These are phyloP conservation scores for Epinephelus coioides DNA, from an alignment of 2,797 vertebrate species.

Conservation along the genomic window DNA sequence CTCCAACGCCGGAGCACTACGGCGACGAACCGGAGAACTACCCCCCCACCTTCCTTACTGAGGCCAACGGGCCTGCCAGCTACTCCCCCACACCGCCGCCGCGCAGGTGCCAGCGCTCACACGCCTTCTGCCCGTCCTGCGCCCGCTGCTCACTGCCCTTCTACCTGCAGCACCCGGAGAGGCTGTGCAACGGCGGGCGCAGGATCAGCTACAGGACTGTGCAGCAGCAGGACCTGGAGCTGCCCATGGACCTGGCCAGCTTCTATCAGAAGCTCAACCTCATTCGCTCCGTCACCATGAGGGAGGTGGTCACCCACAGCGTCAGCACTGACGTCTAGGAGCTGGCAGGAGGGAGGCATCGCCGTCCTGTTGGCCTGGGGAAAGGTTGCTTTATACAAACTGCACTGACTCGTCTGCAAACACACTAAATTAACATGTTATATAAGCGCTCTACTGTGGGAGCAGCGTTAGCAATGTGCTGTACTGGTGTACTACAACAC, in stretches of 20 bases:
- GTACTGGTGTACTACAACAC: neutral
- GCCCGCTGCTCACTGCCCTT: constrained; percentile 90
- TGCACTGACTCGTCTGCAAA: constrained; percentile 6
- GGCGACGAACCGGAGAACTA: constrained; percentile 66
- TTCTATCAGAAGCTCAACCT: constrained; percentile 92
- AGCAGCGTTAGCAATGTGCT: neutral
- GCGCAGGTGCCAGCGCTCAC: constrained; percentile 82
- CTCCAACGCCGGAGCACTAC: constrained; percentile 72
- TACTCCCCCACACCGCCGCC: constrained; percentile 84
- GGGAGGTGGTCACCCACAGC: constrained; percentile 91
- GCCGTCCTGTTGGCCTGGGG: constrained; percentile 8
- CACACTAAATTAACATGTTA: neutral
- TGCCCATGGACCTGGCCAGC: constrained; percentile 83
- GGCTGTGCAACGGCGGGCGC: constrained; percentile 90
- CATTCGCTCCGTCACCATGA: constrained; percentile 91
- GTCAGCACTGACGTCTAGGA: constrained; percentile 94
- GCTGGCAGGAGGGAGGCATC: neutral
- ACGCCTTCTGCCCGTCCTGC: constrained; percentile 90
- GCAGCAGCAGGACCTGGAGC: constrained; percentile 90
- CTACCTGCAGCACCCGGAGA: constrained; percentile 90
- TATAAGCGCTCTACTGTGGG: neutral
- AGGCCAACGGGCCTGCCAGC: constrained; percentile 89
- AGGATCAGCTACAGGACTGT: constrained; percentile 89
- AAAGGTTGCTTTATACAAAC: neutral
- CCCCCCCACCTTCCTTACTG: constrained; percentile 88